A percentile compares a stretch with the other conserved stretches of the same genome.
These are phyloP conservation scores for Leiothrix lutea DNA, from an alignment of 2,113 vertebrate species.

Conservation along the genomic window DNA sequence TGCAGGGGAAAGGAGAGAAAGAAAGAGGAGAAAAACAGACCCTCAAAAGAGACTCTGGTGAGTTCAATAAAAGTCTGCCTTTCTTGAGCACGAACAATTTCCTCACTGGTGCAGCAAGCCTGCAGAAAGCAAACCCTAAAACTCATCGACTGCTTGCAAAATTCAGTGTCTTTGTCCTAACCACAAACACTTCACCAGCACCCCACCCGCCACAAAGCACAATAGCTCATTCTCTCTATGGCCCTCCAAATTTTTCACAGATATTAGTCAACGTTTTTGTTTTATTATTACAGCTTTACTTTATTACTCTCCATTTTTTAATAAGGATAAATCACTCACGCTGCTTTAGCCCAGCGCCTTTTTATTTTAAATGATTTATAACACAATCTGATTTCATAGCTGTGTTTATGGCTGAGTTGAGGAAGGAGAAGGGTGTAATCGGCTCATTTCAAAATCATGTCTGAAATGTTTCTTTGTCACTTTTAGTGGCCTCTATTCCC, in stretches of 20 bases:
- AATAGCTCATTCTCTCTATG: conserved; percentile 27
- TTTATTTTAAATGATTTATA: neutral
- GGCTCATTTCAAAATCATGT: neutral
- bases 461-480: neutral
- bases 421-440: neutral
- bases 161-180: conserved; percentile 38
- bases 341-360: neutral
- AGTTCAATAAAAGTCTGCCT: neutral
- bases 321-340: conserved; percentile 14
- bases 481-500: neutral
- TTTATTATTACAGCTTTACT: conserved; percentile 42
- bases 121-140: conserved; percentile 36
- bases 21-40: neutral
- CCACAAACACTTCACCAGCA: conserved; percentile 56
- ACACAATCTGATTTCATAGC: conserved; percentile 1
- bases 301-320: conserved; percentile 37
- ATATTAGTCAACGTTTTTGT: conserved; percentile 33
- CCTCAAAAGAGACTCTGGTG: neutral
- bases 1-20: neutral
- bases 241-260: conserved; percentile 31
- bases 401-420: neutral
- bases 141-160: conserved; percentile 18
- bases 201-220: conserved; percentile 23
- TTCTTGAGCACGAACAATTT: neutral
- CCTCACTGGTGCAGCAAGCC: neutral